Evolutionary conservation across 2,888 invertebrate genomes (phyloP).

Genomic region (Pollenia griseotomentosa): DNA sequence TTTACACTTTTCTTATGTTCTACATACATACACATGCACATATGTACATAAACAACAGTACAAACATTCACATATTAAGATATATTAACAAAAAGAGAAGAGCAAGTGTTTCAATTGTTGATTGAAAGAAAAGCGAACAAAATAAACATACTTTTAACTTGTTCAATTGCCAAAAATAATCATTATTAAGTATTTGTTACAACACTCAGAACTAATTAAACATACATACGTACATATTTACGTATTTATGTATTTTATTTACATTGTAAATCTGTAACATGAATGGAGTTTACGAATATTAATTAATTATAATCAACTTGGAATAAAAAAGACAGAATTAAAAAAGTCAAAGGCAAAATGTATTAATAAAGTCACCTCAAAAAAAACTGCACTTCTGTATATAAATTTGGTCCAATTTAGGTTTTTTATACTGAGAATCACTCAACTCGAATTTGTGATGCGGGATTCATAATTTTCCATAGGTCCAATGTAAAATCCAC

Average conservation of each 20-base stretch:
- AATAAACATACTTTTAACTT: conserved; percentile 28
- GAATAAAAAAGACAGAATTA: no score
- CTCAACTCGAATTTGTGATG: no score
- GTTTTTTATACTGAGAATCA: no score
- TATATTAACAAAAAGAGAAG: conserved; percentile 38
- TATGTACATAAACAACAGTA: neutral
- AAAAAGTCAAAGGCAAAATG: no score
- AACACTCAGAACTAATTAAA: conserved; percentile 6
- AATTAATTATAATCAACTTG: no score
- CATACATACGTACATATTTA: neutral
- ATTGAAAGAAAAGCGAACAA: conserved; percentile 35
- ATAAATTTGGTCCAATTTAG: no score
- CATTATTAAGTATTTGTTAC: conserved; percentile 24
- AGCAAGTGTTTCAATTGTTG: conserved; percentile 43
- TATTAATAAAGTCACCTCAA: no score
- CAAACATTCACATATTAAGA: neutral
- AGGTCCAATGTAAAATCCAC: no score
- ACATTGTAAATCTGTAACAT: neutral
- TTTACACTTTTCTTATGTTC: conserved; percentile 17
- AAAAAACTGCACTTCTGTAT: no score
- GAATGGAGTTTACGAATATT: no score
- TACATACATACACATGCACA: neutral
- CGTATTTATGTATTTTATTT: neutral
- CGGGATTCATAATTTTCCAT: no score
- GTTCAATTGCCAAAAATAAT: conserved; percentile 52